Percentiles rank a stretch among this genome's conserved stretches.
Evolutionary conservation across 2,113 vertebrate genomes (phyloP).

Genomic region (Glareola pratincola): DNA sequence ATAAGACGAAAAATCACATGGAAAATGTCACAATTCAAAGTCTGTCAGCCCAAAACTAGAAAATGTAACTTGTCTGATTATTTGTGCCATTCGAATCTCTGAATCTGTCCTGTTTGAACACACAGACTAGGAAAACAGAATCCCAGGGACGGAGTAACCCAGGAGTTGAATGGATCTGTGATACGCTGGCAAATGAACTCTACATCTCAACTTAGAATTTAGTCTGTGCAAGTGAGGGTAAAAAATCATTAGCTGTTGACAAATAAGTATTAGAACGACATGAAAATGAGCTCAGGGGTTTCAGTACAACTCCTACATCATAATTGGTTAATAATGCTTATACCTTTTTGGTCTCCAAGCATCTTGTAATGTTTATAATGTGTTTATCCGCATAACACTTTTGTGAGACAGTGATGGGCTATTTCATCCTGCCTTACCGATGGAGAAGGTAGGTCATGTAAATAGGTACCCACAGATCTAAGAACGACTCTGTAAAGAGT

Average conservation of each 20-base stretch:
- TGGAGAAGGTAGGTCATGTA: background rate
- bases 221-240: background rate
- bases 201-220: background rate
- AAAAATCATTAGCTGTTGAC: slow-evolving; percentile 4
- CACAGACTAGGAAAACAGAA: background rate
- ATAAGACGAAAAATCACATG: background rate
- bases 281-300: background rate
- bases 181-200: background rate
- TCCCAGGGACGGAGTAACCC: background rate
- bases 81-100: background rate
- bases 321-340: background rate
- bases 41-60: background rate
- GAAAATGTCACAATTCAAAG: background rate
- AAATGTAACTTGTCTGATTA: background rate
- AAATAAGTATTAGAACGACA: background rate
- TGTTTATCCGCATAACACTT: background rate
- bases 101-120: background rate
- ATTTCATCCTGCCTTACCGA: background rate
- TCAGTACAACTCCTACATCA: background rate
- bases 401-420: background rate
- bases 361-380: background rate
- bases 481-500: background rate
- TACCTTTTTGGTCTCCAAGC: background rate
- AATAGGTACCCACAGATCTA: background rate
- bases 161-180: background rate